Conservation (phyloP, 2,797 vertebrate genomes). For the Siniperca undulata region DNA sequence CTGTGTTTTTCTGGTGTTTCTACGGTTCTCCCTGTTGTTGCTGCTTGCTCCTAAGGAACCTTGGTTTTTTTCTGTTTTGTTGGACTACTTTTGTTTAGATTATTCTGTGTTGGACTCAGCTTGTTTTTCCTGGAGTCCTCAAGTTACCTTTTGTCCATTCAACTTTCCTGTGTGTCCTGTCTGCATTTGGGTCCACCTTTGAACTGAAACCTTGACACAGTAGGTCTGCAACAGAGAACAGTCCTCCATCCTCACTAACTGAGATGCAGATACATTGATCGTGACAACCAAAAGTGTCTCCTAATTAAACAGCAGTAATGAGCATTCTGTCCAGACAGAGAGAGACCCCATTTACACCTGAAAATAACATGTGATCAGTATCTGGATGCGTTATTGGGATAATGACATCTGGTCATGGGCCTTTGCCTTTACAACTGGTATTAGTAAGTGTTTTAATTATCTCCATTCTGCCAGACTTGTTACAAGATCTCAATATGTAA, state of each 20-base stretch:
- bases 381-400: neutral
- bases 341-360: neutral
- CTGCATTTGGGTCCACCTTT: no score
- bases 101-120: no score
- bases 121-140: no score
- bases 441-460: neutral
- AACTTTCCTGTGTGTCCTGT: no score
- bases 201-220: neutral
- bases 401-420: neutral
- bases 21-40: no score
- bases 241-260: neutral
- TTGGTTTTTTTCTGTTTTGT: no score
- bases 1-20: no score
- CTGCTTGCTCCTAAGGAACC: no score
- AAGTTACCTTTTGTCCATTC: no score
- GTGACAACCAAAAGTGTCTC: neutral
- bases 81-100: no score
- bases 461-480: neutral
- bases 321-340: neutral
- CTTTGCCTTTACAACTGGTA: neutral
- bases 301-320: neutral
- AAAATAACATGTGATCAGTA: neutral
- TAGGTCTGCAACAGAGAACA: neutral
- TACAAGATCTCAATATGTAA: no score
- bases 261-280: neutral